Evolutionary conservation across 1,140 invertebrate species (phyloP), one percentile per base, ranked within the genome.

Genomic region (Bicyclus anynana): DNA sequence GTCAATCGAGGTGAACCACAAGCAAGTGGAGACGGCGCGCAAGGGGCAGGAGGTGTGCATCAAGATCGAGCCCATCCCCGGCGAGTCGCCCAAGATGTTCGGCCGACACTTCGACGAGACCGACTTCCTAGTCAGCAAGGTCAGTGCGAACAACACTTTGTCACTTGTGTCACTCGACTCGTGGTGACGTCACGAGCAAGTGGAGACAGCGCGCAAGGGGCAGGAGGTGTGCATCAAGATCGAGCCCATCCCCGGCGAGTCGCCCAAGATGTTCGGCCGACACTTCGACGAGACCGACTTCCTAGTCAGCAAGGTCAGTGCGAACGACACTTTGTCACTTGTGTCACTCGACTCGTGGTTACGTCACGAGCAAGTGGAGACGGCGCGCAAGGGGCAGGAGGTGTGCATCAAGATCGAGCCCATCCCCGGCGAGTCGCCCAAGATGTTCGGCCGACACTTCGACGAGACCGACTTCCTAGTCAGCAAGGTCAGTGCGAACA

Each of bases 141-240:
- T 98, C 90, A 46, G n/a, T 46, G 29, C 10, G 3, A 12, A 12
- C 7, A 7, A 33, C 23, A 23, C 23, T 4, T 7, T 4, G 7
- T 23, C 2, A 23, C 23, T 23, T 23, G n/a, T 23, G 23, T 23
- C 23, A 23, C 7, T 4, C 23, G 7, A 2, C 2, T 23, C 23
- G n/a, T n/a, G n/a, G n/a, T n/a, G n/a, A n/a, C n/a, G 95, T 96
- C 89, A 94, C 90, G 92, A 99, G 93, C 84, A 96, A 86, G 93
- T 99, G 56, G 98, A 99, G 50, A 91, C 91, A 5, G 99, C 98
- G 0, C 92, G 96, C 49, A 98, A 98, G 89, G 98, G 98, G 2
- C 95, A 97, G 86, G 98, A 99, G 90, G 97, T 99, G 9, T 99
- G 98, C 89, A 94, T 99, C 61, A 99, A 99, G 91, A 99, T 99